Conservation (phyloP, 2,113 vertebrate genomes). For the Chloropsis hardwickii region DNA sequence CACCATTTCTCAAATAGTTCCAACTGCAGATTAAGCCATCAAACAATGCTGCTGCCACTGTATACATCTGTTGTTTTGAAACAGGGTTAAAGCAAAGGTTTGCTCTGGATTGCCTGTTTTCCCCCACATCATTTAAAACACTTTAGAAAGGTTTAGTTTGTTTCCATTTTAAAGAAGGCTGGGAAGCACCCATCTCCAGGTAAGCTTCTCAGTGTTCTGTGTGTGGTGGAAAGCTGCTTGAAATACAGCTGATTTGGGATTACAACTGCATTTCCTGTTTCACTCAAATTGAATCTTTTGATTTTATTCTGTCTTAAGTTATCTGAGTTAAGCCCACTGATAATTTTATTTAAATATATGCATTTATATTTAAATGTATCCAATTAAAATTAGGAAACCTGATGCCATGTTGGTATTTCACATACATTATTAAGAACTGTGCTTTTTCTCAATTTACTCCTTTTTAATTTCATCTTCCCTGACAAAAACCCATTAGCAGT, state of each 20-base stretch:
- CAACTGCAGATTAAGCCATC: not conserved
- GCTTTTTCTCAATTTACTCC: not conserved
- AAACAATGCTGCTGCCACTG: not conserved
- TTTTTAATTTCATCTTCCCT: not conserved
- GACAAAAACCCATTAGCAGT: not conserved
- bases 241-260: not conserved
- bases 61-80: not conserved
- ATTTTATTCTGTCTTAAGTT: not conserved
- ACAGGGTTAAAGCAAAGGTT: not conserved
- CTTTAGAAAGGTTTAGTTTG: not conserved
- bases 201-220: not conserved
- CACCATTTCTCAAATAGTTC: not conserved
- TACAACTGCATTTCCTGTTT: not conserved
- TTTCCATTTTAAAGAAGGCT: not conserved
- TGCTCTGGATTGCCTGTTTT: not conserved
- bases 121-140: accelerated
- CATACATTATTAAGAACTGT: not conserved
- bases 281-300: not conserved
- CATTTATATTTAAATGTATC: not conserved
- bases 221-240: not conserved
- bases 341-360: not conserved
- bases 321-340: not conserved
- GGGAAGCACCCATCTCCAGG: not conserved
- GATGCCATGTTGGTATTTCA: not conserved
- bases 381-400: not conserved